Conservation (phyloP, 2,797 vertebrate genomes). For the Lacerta bilineata region DNA sequence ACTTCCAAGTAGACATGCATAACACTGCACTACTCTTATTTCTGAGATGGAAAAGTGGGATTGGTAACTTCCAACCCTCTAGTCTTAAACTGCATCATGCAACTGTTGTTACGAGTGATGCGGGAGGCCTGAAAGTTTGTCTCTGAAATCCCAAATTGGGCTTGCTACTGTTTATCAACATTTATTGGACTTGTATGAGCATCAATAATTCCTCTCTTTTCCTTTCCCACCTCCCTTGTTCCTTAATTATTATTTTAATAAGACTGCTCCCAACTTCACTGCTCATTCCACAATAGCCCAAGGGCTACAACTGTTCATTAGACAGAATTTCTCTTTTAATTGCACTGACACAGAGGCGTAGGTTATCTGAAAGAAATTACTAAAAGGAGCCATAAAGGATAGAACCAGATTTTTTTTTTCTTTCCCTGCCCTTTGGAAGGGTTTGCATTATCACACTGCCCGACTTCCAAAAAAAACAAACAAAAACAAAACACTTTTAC, state of each 20-base stretch:
- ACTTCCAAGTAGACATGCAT: background rate
- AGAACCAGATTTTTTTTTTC: constrained; percentile 24
- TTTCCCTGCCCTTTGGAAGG: background rate
- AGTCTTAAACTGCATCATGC: rapidly evolving
- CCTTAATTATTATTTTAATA: constrained; percentile 74
- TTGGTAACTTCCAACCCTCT: rapidly evolving
- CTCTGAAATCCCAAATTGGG: background rate
- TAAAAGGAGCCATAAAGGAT: constrained; percentile 43
- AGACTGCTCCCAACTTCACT: constrained; percentile 55
- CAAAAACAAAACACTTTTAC: background rate
- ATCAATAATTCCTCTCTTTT: constrained; percentile 42
- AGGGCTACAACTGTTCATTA: constrained; percentile 74
- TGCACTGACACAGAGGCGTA: constrained; percentile 67
- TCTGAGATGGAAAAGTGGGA: background rate
- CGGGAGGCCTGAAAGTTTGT: background rate
- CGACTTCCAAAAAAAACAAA: constrained; percentile 9
- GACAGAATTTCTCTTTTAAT: constrained; percentile 72
- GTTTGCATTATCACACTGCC: constrained; percentile 36
- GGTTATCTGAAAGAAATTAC: constrained; percentile 72
- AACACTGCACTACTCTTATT: background rate
- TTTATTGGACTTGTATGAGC: constrained; percentile 25
- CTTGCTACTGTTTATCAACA: background rate
- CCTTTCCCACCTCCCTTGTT: constrained; percentile 24
- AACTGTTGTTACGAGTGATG: rapidly evolving
- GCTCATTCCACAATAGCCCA: constrained; percentile 64